phyloP scores from a whole-genome alignment of 2,797 vertebrate genomes.

The Rallus crepitans region DNA sequence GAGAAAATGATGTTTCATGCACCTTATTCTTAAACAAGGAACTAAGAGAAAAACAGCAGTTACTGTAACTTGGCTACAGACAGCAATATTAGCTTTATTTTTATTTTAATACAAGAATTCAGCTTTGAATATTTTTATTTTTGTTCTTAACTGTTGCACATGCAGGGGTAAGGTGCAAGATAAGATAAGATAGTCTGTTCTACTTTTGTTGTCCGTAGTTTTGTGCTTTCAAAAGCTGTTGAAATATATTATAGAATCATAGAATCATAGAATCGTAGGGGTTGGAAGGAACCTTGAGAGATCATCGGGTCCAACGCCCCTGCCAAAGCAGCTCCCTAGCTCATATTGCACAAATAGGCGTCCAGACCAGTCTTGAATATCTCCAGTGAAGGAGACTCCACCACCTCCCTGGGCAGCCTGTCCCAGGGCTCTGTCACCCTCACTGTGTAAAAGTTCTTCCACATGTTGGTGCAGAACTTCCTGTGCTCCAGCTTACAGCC shows the following conservation, averaged over 20 bases:
- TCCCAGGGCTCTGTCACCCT: too few relatives aligned
- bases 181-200: neutral
- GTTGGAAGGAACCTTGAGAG: too few relatives aligned
- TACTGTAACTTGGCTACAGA: neutral
- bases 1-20: neutral
- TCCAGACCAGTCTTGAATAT: too few relatives aligned
- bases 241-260: neutral
- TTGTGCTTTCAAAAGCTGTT: neutral
- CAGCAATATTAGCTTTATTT: neutral
- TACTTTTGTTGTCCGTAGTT: neutral
- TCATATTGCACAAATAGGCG: too few relatives aligned
- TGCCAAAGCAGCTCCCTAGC: too few relatives aligned
- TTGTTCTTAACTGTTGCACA: neutral
- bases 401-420: too few relatives aligned
- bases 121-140: neutral
- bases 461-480: too few relatives aligned
- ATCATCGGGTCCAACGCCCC: too few relatives aligned
- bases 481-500: too few relatives aligned
- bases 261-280: too few relatives aligned
- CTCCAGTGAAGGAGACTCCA: too few relatives aligned
- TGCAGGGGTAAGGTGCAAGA: neutral
- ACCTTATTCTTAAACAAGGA: neutral
- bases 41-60: neutral
- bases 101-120: neutral
- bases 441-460: too few relatives aligned